Percentiles rank a stretch among this genome's conserved stretches.
These are phyloP conservation scores for Palloptera scutellata DNA, from an alignment of 2,888 invertebrate species.

Conservation along the genomic window DNA sequence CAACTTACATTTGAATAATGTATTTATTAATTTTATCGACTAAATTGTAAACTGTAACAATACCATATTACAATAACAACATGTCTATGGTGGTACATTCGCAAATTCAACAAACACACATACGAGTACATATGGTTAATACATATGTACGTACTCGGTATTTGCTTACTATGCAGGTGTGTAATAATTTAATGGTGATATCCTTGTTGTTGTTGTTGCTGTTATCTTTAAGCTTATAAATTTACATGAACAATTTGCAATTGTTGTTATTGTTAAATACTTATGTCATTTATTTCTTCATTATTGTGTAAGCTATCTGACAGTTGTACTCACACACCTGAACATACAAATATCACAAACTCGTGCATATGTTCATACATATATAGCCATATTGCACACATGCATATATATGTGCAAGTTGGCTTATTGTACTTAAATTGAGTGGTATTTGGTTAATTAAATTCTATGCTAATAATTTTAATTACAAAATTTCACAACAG, in stretches of 20 bases:
- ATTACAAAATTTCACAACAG: too few relatives aligned
- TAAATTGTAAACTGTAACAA: conserved; percentile 47
- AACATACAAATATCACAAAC: not conserved
- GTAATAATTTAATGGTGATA: conserved; percentile 16
- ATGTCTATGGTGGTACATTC: not conserved
- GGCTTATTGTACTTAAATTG: not conserved
- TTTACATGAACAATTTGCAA: conserved; percentile 20
- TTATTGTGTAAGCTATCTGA: conserved; percentile 29
- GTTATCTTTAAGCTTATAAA: conserved; percentile 23
- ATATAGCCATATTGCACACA: not conserved
- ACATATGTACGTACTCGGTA: not conserved
- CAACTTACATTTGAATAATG: conserved; percentile 5
- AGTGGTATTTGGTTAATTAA: too few relatives aligned
- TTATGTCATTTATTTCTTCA: conserved; percentile 29
- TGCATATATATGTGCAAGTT: not conserved
- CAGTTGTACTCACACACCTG: conserved; percentile 1
- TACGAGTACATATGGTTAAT: not conserved
- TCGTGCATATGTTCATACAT: not conserved
- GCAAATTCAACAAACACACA: not conserved
- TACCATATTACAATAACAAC: conserved; percentile 25
- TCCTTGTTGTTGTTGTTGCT: conserved; percentile 4
- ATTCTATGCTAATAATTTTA: too few relatives aligned
- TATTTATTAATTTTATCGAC: conserved; percentile 48
- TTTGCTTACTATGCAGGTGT: conserved; percentile 2
- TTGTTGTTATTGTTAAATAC: conserved; percentile 22